Base-by-base conservation (phyloP, 2,797 vertebrate species). In the Diceros bicornis region DNA sequence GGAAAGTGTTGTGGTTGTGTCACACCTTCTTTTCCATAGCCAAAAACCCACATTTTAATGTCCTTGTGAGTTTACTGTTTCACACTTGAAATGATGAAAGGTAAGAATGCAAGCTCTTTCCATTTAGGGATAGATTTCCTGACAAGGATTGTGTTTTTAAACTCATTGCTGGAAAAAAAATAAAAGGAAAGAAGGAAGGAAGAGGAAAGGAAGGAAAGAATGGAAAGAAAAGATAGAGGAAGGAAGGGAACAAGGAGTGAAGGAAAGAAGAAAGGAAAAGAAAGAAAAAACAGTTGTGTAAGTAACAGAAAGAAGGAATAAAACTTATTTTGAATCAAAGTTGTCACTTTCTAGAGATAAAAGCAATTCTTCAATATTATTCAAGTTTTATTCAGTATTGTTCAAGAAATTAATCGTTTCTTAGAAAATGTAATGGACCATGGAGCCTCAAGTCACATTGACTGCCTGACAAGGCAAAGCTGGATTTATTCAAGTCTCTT, bases 341-440 rank as follows among this genome's bases (percentile, higher is more conserved):
- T 29, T 75, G 12, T 62, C 20, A 72, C 13, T 84, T 83, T 59
- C 55, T 89, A 79, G 16, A 74, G 12, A 13, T 47, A 34, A 74
- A 71, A 79, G 10, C 4, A 94, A 17, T 83, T 75, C 44, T 84
- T 74, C 16, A 27, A 25, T 86, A 78, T 88, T 55, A 23, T 85
- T 92, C 21, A 83, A 29, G 2, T 85, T 78, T 59, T 91, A 77
- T 61, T 89, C n/a, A 59, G 41, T 79, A 96, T 98, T 96, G 97
- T 97, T 96, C 95, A 97, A 97, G 97, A 98, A 98, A 98, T 98
- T 98, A 98, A 98, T 97, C 97, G 89, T 98, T 98, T 98, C 97
- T 96, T 94, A 77, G 95, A 97, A 97, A 98, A 97, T 79, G 97
- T 98, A 97, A 97, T 98, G 95, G 74, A 71, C 97, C 94, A 96